These are phyloP conservation scores for Pampusana beccarii DNA, from an alignment of 2,113 vertebrate genomes.

Conservation along the genomic window DNA sequence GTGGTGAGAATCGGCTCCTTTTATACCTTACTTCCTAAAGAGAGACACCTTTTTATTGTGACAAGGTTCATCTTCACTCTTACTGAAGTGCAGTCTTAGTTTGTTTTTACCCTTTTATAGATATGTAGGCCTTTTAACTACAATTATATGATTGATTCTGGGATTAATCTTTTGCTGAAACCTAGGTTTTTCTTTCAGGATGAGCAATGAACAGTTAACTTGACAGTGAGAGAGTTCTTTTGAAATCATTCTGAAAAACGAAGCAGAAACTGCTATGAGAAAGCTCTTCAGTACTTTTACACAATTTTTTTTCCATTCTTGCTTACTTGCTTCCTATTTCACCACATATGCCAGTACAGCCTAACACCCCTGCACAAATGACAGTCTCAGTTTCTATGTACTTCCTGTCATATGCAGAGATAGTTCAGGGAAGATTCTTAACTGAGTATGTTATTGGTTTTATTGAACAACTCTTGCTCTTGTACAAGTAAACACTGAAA, in stretches of 20 bases:
- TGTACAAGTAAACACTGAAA: not conserved
- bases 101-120: not conserved
- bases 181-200: not conserved
- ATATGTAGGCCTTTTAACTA: not conserved
- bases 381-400: not conserved
- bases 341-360: rapidly evolving
- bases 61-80: not conserved
- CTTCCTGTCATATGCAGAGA: not conserved
- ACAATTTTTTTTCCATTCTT: not conserved
- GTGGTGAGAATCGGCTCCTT: not conserved
- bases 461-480: not conserved
- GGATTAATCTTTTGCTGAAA: not conserved
- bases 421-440: not conserved
- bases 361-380: not conserved
- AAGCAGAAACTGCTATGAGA: not conserved
- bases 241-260: not conserved
- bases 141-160: not conserved
- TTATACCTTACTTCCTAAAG: not conserved
- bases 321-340: not conserved
- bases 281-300: not conserved
- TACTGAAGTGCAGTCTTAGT: not conserved
- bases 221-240: not conserved
- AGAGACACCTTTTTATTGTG: not conserved
- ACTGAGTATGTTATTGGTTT: not conserved
- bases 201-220: not conserved